Evolutionary conservation across 2,888 invertebrate genomes (phyloP).

Genomic region (Bellardia pandia): DNA sequence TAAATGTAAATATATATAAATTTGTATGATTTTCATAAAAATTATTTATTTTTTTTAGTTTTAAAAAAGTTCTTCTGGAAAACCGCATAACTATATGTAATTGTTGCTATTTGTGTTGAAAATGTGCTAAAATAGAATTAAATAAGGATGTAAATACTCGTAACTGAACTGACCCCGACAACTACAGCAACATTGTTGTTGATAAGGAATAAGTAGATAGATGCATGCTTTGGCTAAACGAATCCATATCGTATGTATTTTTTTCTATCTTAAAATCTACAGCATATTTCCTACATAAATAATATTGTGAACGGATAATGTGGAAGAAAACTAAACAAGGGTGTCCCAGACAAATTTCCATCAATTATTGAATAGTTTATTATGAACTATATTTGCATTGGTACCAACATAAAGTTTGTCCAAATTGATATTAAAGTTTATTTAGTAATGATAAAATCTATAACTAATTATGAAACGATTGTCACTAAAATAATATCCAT

Average conservation of each 20-base stretch:
- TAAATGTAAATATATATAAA: no score
- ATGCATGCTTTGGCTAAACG: constrained; percentile 15
- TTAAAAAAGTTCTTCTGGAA: no score
- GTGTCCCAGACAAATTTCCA: not conserved
- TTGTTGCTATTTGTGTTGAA: not conserved
- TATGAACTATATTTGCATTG: not conserved
- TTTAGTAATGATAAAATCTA: no score
- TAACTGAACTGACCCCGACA: not conserved
- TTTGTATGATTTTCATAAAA: no score
- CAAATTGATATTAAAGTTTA: no score
- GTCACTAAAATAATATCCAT: no score
- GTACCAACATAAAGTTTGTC: no score
- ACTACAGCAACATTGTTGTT: not conserved
- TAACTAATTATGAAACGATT: no score
- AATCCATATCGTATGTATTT: not conserved
- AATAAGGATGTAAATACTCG: constrained; percentile 18
- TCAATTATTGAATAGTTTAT: not conserved
- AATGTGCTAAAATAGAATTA: constrained; percentile 7
- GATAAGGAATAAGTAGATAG: not conserved
- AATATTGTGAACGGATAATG: not conserved
- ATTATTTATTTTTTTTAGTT: no score
- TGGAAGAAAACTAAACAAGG: not conserved
- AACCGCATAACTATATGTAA: not conserved
- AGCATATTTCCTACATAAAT: constrained; percentile 5
- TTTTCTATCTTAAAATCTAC: not conserved